Evolutionary conservation across 2,113 vertebrate genomes (phyloP), one percentile per base, ranked within the genome.

Genomic region (Bungarus multicinctus): DNA sequence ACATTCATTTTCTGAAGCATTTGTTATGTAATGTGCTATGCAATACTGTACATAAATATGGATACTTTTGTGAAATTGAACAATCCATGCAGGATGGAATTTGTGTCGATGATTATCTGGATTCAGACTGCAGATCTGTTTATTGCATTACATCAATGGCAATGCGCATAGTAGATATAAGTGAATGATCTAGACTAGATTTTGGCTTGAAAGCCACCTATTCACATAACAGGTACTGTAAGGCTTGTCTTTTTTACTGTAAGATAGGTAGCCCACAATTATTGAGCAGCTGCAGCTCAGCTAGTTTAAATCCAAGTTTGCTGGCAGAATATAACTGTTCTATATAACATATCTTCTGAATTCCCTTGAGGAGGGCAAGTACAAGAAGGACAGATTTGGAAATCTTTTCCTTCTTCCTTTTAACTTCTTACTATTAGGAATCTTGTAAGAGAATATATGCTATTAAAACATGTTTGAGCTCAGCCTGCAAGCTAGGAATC

Each of bases 281-380:
- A 91, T 34, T 22, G 58, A 90, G 90, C 43, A 45, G 91, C 92
- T 95, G 93, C 91, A 94, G 54, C 34, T 87, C 47, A 91, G 12
- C 91, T 96, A 94, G 89, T 93, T 90, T 69, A 92, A 88, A 92
- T 7, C 18, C 12, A 14, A 30, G 64, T 88, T 57, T 93, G 69
- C 64, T 90, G 87, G 58, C 92, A 96, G 91, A 96, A 64, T 34
- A 39, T 85, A 94, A 90, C 93, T 90, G 39, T 94, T 69, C 94
- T n/a, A n/a, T n/a, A n/a, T n/a, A 91, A 91, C 22, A 64, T 95
- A 95, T 94, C 94, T 93, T 96, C 96, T 95, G 92, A 96, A 91
- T 94, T 94, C 91, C 93, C 96, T 96, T 89, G 95, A 90, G 90
- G 27, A 89, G 88, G 30, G 90, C 96, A 93, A 96, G 60, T 92